Percentiles rank a stretch among this genome's conserved stretches.
Evolutionary conservation across 35 echinoderm and acorn worm species (phyloP).

Genomic region (Holothuria glaberrima): DNA sequence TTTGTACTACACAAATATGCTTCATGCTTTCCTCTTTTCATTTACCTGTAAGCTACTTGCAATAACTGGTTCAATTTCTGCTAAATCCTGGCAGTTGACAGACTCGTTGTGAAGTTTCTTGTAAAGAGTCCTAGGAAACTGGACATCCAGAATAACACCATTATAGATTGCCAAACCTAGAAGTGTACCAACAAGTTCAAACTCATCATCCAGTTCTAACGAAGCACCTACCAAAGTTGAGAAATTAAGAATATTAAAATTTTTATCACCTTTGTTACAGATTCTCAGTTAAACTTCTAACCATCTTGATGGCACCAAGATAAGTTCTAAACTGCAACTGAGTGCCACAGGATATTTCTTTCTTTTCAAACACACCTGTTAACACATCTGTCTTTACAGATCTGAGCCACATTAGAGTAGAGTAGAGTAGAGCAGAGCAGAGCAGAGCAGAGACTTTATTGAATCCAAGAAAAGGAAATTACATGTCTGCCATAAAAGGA

Average conservation of each 20-base stretch:
- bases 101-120: conserved; percentile 87
- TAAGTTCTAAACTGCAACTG: no score
- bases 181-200: conserved; percentile 94
- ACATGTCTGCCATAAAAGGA: no score
- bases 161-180: conserved; percentile 98
- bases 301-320: not conserved
- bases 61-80: conserved; percentile 77
- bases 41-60: conserved; percentile 71
- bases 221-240: conserved; percentile 57
- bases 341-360: no score
- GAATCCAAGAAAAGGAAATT: no score
- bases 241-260: not conserved
- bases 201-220: conserved; percentile 86
- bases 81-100: conserved; percentile 70
- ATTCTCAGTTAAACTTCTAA: not conserved
- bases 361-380: no score
- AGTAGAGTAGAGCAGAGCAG: no score
- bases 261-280: not conserved
- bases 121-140: conserved; percentile 88
- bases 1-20: no score
- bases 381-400: no score
- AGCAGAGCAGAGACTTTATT: no score
- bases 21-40: no score
- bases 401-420: no score
- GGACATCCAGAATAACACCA: conserved; percentile 88